Base-by-base conservation (phyloP, 23 tunicate species). In the Pegea sp. region DNA sequence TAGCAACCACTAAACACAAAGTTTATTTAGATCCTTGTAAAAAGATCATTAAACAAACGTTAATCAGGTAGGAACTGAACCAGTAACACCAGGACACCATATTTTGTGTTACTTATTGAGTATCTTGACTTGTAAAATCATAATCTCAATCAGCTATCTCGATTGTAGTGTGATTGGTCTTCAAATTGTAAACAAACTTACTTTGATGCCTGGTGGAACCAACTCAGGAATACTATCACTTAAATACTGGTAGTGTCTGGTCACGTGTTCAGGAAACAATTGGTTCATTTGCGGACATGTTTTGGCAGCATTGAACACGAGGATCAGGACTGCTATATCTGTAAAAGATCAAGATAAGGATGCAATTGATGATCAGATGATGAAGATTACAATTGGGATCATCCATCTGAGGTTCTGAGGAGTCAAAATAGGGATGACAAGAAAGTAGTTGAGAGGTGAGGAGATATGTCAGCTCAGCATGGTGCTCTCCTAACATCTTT, bases 351-450 rank as follows among this genome's bases (percentile, higher is more conserved):
- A 22, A 52, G 25, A 52, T 22, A 52, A 52, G 8, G 8, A 8
- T 52, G 13, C 8, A 19, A 8, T 52, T n/a, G 18, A 52, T 8
- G 56, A 52, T 19, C 56, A 52, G 8, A 22, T 11, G n/a, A n/a
- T n/a, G n/a, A n/a, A n/a, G n/a, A n/a, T n/a, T 65, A 74, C 84
- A 84, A 50, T 77, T 58, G 11, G 95, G 95, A 57, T 84, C 84
- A 31, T 84, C 95, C 95, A 84, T 89, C 46, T 77, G 63, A 7
- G 90, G 88, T 55, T 89, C 98, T 1, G 80, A 60, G 42, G 77
- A 65, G 42, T 65, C 76, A 60, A 76, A 89, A 56, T 42, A 89
- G 5, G 98, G 90, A 67, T 89, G 98, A 48, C 78, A 67, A 3
- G 78, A 67, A 7, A 89, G 81, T 3, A 89, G 51, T 34, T 89